A percentile compares a stretch with the other conserved stretches of the same genome.
Evolutionary conservation across 2,113 vertebrate genomes (phyloP).

Genomic region (Sebastes fasciatus): DNA sequence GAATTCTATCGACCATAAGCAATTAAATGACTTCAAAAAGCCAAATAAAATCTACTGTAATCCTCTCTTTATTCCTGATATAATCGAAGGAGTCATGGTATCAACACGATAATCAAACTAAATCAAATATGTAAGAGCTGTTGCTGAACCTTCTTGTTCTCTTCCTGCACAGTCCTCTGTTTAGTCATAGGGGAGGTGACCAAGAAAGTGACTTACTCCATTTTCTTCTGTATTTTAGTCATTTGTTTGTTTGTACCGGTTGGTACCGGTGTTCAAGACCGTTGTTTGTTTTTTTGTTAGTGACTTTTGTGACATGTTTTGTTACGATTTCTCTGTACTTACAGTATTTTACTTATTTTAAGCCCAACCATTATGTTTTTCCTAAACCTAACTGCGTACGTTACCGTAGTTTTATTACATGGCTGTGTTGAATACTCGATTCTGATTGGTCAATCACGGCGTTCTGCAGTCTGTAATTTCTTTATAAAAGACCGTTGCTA

Average conservation of each 20-base stretch:
- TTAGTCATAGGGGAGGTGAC: conserved; percentile 42
- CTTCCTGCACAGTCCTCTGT: conserved; percentile 10
- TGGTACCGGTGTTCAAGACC: no score
- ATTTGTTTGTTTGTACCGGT: not conserved
- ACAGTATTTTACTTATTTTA: no score
- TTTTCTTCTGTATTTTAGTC: conserved; percentile 13
- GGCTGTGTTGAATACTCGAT: no score
- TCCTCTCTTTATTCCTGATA: conserved; percentile 9
- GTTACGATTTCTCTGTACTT: no score
- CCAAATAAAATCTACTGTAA: conserved; percentile 41
- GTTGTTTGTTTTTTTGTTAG: no score
- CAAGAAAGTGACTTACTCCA: conserved; percentile 28
- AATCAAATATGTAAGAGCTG: conserved; percentile 34
- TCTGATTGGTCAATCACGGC: no score
- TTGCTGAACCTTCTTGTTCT: conserved; percentile 43
- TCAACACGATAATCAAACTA: conserved; percentile 29
- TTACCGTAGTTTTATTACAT: no score
- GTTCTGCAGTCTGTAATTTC: no score
- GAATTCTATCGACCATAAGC: not conserved
- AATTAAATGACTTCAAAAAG: conserved; percentile 10
- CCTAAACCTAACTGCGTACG: no score
- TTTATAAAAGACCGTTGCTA: no score
- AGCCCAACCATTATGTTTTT: no score
- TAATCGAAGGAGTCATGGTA: conserved; percentile 30
- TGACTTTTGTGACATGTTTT: no score